Conservation (phyloP, 2,797 vertebrate species). For the Poliocrania exsul region DNA sequence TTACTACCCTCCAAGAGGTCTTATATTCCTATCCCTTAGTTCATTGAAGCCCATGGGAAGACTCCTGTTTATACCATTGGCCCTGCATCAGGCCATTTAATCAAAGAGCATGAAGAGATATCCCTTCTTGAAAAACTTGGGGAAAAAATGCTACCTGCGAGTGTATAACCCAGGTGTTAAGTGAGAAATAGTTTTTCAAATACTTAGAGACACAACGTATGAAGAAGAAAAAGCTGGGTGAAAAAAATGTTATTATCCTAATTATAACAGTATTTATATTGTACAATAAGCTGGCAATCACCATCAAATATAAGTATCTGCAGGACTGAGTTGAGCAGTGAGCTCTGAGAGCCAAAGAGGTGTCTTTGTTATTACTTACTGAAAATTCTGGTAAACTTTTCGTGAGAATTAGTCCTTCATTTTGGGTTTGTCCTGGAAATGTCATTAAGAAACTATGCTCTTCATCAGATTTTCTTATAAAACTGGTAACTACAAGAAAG, state of each 20-base stretch:
- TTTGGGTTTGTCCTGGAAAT: background rate
- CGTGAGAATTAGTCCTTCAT: background rate
- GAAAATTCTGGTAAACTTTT: background rate
- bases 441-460: background rate
- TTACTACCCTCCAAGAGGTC: background rate
- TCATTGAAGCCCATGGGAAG: background rate
- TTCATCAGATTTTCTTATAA: background rate
- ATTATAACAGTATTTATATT: background rate
- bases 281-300: background rate
- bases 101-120: background rate
- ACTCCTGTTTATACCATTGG: background rate
- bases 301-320: background rate
- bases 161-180: background rate
- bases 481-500: background rate
- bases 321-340: background rate
- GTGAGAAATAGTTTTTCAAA: background rate
- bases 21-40: background rate
- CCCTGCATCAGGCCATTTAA: background rate
- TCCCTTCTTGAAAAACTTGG: background rate
- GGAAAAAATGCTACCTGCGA: background rate
- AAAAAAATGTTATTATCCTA: background rate
- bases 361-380: background rate
- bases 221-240: background rate
- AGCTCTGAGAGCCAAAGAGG: background rate
- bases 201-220: background rate